Evolutionary conservation across 2,888 invertebrate species (phyloP), one percentile per base, ranked within the genome.

Genomic region (Tetragonisca angustula): DNA sequence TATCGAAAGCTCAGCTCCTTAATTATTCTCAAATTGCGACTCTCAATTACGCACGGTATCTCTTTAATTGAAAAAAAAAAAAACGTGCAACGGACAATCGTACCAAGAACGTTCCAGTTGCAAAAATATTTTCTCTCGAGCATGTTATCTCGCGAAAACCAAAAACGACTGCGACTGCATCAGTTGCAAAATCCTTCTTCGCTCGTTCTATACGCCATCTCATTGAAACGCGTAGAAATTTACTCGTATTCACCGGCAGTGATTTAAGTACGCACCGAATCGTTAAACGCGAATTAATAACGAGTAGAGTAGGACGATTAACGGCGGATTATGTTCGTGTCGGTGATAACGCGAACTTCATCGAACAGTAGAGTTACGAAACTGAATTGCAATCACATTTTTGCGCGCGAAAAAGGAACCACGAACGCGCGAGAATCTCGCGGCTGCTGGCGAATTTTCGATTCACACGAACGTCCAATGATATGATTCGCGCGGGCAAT

Each of bases 251-350:
- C 84, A 61, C 15, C 70, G 67, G 61, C 65, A 80, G 19, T 50
- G 59, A 84, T 75, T 83, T 43, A 75, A 84, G 84, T 87, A 87
- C 89, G 65, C 62, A 80, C 68, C 78, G 88, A 87, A 88, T 89
- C 89, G 90, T 89, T 90, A 84, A 90, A 88, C 83, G 86, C 85
- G 81, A 88, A 91, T 91, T 88, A 91, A 90, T 87, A 89, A 88
- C 84, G 17, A 82, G 70, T 71, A 65, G 75, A 50, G 83, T 83
- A 74, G 74, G 80, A 65, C 72, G 91, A 91, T 92, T 92, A 91
- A 86, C 84, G 83, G 82, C 81, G 90, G 87, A 89, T 91, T 89
- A 89, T 81, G 76, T 68, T 67, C 69, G 71, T 83, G 90, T 83
- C 81, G 84, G 74, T 71, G 78, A 86, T 90, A 90, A 91, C 89